Percentiles rank a stretch among this genome's conserved stretches.
These are phyloP conservation scores for Lithophane leautieri DNA, from an alignment of 2,888 invertebrate species.

Conservation along the genomic window DNA sequence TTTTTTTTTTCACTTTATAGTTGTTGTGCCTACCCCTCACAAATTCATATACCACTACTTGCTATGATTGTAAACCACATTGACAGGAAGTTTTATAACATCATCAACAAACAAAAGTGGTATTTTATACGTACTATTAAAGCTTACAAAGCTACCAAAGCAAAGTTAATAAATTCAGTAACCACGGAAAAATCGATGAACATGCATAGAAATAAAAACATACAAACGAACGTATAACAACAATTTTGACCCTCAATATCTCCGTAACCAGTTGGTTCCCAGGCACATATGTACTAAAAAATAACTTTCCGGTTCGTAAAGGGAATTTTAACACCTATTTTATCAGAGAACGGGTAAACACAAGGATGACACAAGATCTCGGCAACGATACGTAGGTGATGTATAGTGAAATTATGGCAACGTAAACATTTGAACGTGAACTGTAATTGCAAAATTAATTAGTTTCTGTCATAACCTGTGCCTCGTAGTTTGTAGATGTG, in stretches of 20 bases:
- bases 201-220: too few species aligned
- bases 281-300: not conserved
- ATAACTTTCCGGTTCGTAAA: too few species aligned
- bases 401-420: conserved; percentile 46
- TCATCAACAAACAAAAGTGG: too few species aligned
- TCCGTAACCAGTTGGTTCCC: too few species aligned
- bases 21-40: too few species aligned
- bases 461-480: conserved; percentile 58
- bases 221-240: not conserved
- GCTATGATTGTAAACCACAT: too few species aligned
- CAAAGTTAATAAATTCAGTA: not conserved
- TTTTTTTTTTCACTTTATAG: not conserved
- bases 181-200: not conserved
- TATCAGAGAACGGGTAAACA: conserved; percentile 36
- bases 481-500: conserved; percentile 35
- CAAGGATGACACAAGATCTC: conserved; percentile 33
- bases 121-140: too few species aligned
- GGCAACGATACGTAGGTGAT: conserved; percentile 39
- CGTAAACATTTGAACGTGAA: conserved; percentile 48
- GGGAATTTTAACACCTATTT: not conserved
- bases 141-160: too few species aligned
- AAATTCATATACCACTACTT: too few species aligned
- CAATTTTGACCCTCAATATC: not conserved
- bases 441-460: conserved; percentile 59
- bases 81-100: too few species aligned